A percentile compares a stretch with the other conserved stretches of the same genome.
Evolutionary conservation across 2,113 vertebrate genomes (phyloP).

Genomic region (Leptobrachium ailaonicum): DNA sequence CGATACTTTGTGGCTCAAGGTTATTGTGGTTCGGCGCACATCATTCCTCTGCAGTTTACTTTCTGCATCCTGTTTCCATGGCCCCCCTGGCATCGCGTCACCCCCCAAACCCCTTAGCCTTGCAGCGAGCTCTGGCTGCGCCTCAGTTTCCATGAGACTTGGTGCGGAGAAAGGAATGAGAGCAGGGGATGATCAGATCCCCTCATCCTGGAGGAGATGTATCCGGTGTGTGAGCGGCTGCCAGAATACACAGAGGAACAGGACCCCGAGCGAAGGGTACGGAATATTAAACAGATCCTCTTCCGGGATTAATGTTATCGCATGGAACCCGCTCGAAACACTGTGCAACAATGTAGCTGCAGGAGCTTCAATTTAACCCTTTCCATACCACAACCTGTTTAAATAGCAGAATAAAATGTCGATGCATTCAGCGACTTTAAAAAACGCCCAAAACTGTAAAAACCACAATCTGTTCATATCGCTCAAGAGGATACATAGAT

Average conservation of each 20-base stretch:
- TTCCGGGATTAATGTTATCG: neutral
- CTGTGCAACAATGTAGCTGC: too few relatives aligned
- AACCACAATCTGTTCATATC: too few relatives aligned
- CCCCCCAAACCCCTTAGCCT: neutral
- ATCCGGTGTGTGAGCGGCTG: slow-evolving; percentile 22
- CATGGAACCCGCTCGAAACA: neutral
- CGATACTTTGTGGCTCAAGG: too few relatives aligned
- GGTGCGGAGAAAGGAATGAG: neutral
- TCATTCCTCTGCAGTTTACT: too few relatives aligned
- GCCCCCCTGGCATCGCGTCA: slow-evolving; percentile 1
- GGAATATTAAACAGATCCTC: neutral
- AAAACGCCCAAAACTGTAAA: too few relatives aligned
- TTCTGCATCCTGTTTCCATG: slow-evolving; percentile 1
- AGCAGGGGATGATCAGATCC: neutral
- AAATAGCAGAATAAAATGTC: too few relatives aligned
- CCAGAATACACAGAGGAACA: slow-evolving; percentile 24
- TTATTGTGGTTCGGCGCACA: too few relatives aligned
- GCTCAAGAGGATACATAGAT: too few relatives aligned
- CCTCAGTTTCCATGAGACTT: slow-evolving; percentile 10
- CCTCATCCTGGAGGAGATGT: neutral
- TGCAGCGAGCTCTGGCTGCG: neutral
- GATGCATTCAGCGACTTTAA: too few relatives aligned
- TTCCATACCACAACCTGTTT: too few relatives aligned
- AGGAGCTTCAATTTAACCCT: too few relatives aligned
- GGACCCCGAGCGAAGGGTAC: neutral